Evolutionary conservation across 2,888 invertebrate genomes (phyloP), one percentile per base, ranked within the genome.

Genomic region (Rhingia campestris): DNA sequence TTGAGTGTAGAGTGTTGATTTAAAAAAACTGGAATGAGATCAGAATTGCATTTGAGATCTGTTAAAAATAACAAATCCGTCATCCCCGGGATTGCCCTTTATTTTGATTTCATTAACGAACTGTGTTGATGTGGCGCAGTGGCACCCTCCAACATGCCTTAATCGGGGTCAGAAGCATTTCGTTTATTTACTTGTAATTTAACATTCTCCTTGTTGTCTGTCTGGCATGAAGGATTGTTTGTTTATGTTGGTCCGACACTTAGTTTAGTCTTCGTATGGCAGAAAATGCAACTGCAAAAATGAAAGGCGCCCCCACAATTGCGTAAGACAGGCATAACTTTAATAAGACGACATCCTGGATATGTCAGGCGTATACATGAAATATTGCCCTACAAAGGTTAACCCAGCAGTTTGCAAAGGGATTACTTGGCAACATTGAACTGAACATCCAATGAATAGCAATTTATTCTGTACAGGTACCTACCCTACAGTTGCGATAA

Each of bases 61-160:
- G 51, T 61, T 22, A 33, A 61, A 64, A 56, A 64, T 39, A 54
- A 73, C 63, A 73, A 72, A 59, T 70, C 41, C 47, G 47, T 22
- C 45, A 37, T 35, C 35, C 14, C 35, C 33, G 41, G 6, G 10
- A 5, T 22, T 30, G 30, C 63, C 64, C 64, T 64, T 64, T 66
- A 66, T 66, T 51, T 51, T 53, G 53, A 66, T 66, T 66, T 66
- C 53, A 66, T 53, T 53, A 53, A 51, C 53, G 32, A n/a, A 32
- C 41, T 41, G 30, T 30, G 37, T 39, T 9, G 4, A 10, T 6
- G 22, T 30, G 3, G 5, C 6, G 30, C 30, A 30, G 43, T 58
- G 39, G 39, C 39, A 22, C n/a, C 67, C 32, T 22, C 45, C 33
- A 49, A 10, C n/a, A 7, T 7, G 3, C 37, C 56, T 56, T 35